Evolutionary conservation across 2,113 vertebrate genomes (phyloP).

Genomic region (Gyps fulvus): DNA sequence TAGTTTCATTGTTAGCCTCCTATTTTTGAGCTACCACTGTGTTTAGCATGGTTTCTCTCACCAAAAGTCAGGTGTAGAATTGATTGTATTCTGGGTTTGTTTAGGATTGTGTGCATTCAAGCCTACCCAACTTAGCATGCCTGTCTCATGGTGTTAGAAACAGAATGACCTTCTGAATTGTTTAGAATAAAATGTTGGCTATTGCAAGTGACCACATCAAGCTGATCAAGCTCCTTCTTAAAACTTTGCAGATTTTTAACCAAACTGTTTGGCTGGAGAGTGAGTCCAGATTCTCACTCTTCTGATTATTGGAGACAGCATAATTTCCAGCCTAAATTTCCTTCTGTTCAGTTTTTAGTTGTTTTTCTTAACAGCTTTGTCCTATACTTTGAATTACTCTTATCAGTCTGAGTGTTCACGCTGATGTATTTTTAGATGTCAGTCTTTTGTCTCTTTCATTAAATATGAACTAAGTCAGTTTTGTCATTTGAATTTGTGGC

Average conservation of each 20-base stretch:
- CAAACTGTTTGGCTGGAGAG: background rate
- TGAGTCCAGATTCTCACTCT: background rate
- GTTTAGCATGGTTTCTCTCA: background rate
- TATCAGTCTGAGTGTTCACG: background rate
- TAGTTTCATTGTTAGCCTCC: background rate
- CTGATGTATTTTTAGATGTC: background rate
- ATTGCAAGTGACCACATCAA: background rate
- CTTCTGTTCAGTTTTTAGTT: background rate
- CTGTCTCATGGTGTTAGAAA: background rate
- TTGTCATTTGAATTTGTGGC: background rate
- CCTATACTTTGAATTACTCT: background rate
- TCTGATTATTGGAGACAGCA: background rate
- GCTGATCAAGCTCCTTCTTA: background rate
- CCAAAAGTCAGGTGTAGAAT: background rate
- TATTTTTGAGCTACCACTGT: background rate
- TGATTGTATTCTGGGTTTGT: background rate
- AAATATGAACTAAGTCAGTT: background rate
- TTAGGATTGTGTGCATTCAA: background rate
- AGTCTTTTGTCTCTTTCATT: background rate
- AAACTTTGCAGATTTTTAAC: background rate
- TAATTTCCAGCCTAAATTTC: background rate
- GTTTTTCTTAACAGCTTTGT: background rate
- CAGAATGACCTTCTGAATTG: background rate
- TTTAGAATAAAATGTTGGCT: background rate
- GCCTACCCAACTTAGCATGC: accelerated